Percentiles rank a stretch among this genome's conserved stretches.
phyloP scores from a whole-genome alignment of 2,113 vertebrate species.

The Mus spicilegus region DNA sequence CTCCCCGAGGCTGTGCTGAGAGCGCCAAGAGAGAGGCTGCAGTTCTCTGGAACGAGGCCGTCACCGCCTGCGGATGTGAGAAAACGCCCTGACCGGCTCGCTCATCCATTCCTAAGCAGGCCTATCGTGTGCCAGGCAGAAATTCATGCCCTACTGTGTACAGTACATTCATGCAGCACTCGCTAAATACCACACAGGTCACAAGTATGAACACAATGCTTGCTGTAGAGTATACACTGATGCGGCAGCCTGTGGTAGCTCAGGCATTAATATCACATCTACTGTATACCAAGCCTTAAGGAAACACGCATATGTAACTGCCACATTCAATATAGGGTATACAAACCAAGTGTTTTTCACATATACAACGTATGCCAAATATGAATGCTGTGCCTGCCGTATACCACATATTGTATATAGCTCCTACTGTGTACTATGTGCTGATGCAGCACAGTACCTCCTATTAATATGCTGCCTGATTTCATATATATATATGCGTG shows the following conservation, averaged over 20 bases:
- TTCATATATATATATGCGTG: no score
- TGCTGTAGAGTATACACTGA: no score
- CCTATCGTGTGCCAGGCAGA: neutral
- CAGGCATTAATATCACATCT: neutral
- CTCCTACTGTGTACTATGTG: neutral
- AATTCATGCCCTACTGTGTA: neutral
- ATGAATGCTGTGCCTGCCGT: neutral
- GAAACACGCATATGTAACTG: neutral
- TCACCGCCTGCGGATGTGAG: neutral
- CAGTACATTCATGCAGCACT: no score
- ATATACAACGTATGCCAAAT: neutral
- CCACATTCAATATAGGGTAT: neutral
- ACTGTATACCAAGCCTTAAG: neutral
- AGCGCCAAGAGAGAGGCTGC: neutral
- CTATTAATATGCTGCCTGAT: neutral
- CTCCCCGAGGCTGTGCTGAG: neutral
- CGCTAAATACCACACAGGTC: neutral
- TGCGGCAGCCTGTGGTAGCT: neutral
- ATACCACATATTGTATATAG: neutral
- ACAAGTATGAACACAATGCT: neutral
- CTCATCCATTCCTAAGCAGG: neutral
- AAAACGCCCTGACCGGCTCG: neutral
- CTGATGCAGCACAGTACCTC: neutral
- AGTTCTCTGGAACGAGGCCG: neutral
- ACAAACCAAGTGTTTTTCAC: neutral